phyloP scores from a whole-genome alignment of 2,888 invertebrate genomes.

The Pedicia rivosa region DNA sequence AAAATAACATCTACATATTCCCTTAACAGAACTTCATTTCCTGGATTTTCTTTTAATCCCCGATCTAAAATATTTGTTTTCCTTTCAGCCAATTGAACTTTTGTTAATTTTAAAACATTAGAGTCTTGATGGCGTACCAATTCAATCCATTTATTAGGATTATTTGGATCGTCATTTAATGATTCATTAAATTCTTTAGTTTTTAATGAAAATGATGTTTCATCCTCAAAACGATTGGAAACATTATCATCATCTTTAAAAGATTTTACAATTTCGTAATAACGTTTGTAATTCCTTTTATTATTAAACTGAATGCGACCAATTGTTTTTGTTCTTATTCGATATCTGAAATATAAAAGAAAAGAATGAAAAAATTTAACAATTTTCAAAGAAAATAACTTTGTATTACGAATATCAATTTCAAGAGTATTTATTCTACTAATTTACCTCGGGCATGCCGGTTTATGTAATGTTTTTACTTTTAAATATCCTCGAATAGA shows the following conservation, averaged over 20 bases:
- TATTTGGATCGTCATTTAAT: slow-evolving; percentile 33
- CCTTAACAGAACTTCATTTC: slow-evolving; percentile 34
- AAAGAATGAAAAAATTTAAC: too few relatives aligned
- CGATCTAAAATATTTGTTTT: slow-evolving; percentile 45
- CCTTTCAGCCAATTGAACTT: slow-evolving; percentile 31
- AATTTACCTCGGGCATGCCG: slow-evolving; percentile 42
- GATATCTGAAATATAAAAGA: slow-evolving; percentile 3
- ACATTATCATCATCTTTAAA: too few relatives aligned
- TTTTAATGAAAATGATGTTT: slow-evolving; percentile 33
- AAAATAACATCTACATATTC: slow-evolving; percentile 26
- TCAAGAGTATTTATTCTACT: too few relatives aligned
- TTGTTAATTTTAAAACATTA: slow-evolving; percentile 19
- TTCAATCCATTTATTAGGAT: slow-evolving; percentile 41
- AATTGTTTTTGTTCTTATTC: background rate
- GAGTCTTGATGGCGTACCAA: slow-evolving; percentile 40
- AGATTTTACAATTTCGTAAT: too few relatives aligned
- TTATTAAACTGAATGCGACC: too few relatives aligned
- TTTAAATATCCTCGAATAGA: slow-evolving; percentile 38
- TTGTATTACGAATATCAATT: too few relatives aligned
- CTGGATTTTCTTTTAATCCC: slow-evolving; percentile 39
- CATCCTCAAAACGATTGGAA: slow-evolving; percentile 12
- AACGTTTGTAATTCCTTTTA: slow-evolving; percentile 8
- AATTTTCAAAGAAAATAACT: background rate
- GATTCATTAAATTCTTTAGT: slow-evolving; percentile 37
- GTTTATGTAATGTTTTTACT: slow-evolving; percentile 44